Evolutionary conservation across 1,140 invertebrate genomes (phyloP).

Genomic region (Calosoma granatense): DNA sequence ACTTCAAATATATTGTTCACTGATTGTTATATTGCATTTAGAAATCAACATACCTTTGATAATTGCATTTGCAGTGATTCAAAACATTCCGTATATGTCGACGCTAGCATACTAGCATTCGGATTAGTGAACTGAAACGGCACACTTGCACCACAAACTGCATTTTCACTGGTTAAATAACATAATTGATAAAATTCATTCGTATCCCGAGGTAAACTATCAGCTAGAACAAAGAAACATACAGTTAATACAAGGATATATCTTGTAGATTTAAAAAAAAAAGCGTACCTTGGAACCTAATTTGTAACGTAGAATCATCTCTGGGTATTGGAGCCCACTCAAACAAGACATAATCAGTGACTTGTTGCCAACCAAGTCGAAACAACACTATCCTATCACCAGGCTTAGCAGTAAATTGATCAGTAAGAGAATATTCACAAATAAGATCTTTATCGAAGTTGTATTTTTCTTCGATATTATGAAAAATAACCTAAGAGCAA

Average conservation of each 20-base stretch:
- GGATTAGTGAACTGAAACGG: constrained; percentile 6
- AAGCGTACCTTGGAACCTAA: neutral
- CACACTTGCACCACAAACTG: constrained; percentile 12
- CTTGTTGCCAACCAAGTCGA: constrained; percentile 2
- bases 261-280: neutral
- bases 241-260: neutral
- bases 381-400: constrained; percentile 11
- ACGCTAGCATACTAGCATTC: neutral
- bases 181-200: constrained; percentile 12
- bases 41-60: neutral
- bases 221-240: neutral
- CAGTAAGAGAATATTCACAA: constrained; percentile 9
- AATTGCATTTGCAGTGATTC: neutral
- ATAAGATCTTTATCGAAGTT: neutral
- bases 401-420: neutral
- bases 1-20: no score
- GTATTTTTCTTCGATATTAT: neutral
- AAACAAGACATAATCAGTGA: constrained; percentile 10
- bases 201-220: neutral
- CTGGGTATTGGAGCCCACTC: constrained; percentile 6
- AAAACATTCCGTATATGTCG: neutral
- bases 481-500: neutral
- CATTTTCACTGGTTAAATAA: constrained; percentile 5
- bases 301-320: neutral
- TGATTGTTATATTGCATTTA: neutral